Conservation (phyloP, 2,113 vertebrate species). For the Rhodinocichla rosea region DNA sequence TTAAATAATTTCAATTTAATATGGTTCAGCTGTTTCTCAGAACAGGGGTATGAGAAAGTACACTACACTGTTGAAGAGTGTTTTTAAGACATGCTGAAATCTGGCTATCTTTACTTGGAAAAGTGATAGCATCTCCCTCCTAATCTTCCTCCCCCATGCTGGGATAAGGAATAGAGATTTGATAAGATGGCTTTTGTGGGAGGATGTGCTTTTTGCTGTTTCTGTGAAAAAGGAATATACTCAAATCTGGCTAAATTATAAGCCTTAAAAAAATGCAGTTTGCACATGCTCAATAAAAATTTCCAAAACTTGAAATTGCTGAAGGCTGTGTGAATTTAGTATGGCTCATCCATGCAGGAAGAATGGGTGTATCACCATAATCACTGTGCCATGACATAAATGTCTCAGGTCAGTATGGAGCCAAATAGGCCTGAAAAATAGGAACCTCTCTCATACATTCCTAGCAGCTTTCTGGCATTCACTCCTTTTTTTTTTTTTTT, state of each 20-base stretch:
- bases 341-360: neutral
- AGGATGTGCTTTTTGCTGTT: constrained; percentile 52
- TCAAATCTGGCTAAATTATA: constrained; percentile 22
- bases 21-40: neutral
- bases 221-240: constrained; percentile 24
- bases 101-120: constrained; percentile 13
- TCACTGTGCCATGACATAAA: neutral
- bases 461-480: neutral
- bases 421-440: neutral
- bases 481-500: neutral
- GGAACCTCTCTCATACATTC: neutral
- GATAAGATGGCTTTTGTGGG: constrained; percentile 31
- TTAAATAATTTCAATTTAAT: constrained; percentile 13
- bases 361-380: neutral
- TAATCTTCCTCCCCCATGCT: neutral
- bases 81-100: constrained; percentile 34
- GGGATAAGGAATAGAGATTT: constrained; percentile 28
- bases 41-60: neutral
- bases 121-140: neutral
- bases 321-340: neutral
- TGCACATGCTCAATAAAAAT: neutral
- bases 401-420: neutral
- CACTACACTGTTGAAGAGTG: neutral
- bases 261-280: neutral
- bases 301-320: neutral